Conservation (phyloP, 1,140 invertebrate genomes). For the Microplitis demolitor region DNA sequence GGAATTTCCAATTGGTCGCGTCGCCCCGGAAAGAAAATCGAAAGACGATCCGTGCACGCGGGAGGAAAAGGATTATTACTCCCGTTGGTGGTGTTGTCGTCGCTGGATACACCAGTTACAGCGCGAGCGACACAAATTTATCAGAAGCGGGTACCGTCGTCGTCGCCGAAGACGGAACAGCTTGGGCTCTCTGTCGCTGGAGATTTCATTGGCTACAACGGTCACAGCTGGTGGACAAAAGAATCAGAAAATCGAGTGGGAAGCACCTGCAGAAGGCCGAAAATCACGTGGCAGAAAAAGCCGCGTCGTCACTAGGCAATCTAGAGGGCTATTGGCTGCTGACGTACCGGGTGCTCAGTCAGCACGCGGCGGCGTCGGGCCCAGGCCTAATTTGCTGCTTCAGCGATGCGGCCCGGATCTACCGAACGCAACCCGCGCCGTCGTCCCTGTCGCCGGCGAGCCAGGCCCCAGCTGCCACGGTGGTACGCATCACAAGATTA, state of each 20-base stretch:
- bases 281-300: not conserved
- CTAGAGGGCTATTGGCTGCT: not conserved
- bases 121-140: not conserved
- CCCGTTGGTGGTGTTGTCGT: too few species aligned
- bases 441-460: constrained; percentile 33
- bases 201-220: too few species aligned
- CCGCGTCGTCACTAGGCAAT: constrained; percentile 2
- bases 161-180: not conserved
- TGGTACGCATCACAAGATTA: not conserved
- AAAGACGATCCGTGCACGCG: too few species aligned
- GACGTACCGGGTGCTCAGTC: constrained; percentile 18
- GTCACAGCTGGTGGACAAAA: too few species aligned
- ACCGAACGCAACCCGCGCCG: constrained; percentile 37
- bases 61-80: too few species aligned
- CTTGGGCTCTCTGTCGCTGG: too few species aligned
- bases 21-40: too few species aligned
- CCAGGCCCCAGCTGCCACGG: constrained; percentile 22
- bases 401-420: constrained; percentile 52
- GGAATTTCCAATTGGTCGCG: too few species aligned
- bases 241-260: not conserved
- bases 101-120: too few species aligned
- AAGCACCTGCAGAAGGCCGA: not conserved
- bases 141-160: not conserved
- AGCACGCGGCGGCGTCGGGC: constrained; percentile 32
- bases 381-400: constrained; percentile 42